Conservation (phyloP, 2,797 vertebrate species). For the Mus caroli region DNA sequence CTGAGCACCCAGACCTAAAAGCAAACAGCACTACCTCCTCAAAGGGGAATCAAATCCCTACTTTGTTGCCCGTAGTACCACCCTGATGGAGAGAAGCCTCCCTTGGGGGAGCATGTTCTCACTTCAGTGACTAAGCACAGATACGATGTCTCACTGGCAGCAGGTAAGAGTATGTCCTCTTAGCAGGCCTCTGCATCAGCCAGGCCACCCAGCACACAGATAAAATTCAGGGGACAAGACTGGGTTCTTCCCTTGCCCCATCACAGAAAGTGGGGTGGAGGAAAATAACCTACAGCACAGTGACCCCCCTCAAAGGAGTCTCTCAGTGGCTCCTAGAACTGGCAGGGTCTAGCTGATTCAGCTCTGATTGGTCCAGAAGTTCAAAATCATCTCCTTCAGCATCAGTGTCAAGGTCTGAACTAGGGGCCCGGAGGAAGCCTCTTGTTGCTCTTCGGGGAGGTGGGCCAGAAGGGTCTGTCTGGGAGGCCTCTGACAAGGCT, state of each 20-base stretch:
- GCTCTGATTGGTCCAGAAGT: conserved; percentile 98
- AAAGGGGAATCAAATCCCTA: conserved; percentile 66
- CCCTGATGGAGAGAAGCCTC: conserved; percentile 42
- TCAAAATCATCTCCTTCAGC: conserved; percentile 98
- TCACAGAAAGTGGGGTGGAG: conserved; percentile 67
- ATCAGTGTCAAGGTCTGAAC: conserved; percentile 96
- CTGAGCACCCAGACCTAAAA: conserved; percentile 70
- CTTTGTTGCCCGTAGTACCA: conserved; percentile 66
- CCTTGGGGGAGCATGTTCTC: conserved; percentile 6
- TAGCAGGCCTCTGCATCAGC: conserved; percentile 56
- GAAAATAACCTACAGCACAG: conserved; percentile 68
- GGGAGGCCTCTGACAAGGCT: conserved; percentile 92
- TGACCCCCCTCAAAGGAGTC: conserved; percentile 58
- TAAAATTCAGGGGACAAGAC: conserved; percentile 55
- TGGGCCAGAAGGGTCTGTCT: conserved; percentile 86
- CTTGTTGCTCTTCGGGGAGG: conserved; percentile 88
- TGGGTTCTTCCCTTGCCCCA: conserved; percentile 64
- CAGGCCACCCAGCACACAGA: conserved; percentile 58
- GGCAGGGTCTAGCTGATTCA: conserved; percentile 96
- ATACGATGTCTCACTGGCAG: conserved; percentile 24
- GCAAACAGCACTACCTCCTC: conserved; percentile 71
- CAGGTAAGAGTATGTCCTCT: conserved; percentile 50
- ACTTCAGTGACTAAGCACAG: conserved; percentile 58
- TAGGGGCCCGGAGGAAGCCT: conserved; percentile 92
- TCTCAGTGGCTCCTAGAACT: conserved; percentile 90